Evolutionary conservation across 1,140 invertebrate genomes (phyloP).

Genomic region (Drosophila parabipectinata): DNA sequence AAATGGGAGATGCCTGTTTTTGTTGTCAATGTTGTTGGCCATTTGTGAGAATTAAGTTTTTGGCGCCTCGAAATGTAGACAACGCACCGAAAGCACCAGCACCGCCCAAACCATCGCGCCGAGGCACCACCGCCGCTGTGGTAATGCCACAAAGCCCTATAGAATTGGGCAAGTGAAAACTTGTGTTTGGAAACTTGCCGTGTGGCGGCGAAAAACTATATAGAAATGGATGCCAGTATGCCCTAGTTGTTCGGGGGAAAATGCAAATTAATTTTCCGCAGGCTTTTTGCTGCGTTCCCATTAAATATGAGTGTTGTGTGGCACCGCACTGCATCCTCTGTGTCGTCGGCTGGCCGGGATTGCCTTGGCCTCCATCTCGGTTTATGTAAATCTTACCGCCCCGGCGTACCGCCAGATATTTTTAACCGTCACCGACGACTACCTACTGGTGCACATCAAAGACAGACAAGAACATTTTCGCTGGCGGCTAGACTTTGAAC

Average conservation of each 20-base stretch:
- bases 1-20: slow-evolving; percentile 45
- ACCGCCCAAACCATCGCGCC: not conserved
- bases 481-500: slow-evolving; percentile 72
- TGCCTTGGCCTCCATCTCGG: slow-evolving; percentile 25
- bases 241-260: slow-evolving; percentile 38
- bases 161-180: slow-evolving; percentile 58
- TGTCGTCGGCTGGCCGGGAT: not conserved
- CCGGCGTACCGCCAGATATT: slow-evolving; percentile 7
- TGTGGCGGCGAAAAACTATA: slow-evolving; percentile 38
- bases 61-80: slow-evolving; percentile 33
- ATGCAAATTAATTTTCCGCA: slow-evolving; percentile 61
- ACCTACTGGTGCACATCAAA: slow-evolving; percentile 62
- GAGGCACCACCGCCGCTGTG: slow-evolving; percentile 3
- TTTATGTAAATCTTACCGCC: slow-evolving; percentile 67
- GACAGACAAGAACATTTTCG: slow-evolving; percentile 50
- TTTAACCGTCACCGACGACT: slow-evolving; percentile 6
- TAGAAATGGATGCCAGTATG: slow-evolving; percentile 42
- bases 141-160: slow-evolving; percentile 42
- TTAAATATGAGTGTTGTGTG: slow-evolving; percentile 53
- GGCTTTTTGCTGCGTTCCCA: slow-evolving; percentile 47
- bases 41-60: slow-evolving; percentile 68
- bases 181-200: slow-evolving; percentile 44
- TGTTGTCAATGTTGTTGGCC: slow-evolving; percentile 35
- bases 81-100: not conserved
- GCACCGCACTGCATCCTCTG: slow-evolving; percentile 13